Conservation (phyloP, 1,140 invertebrate species). For the Atta colombica region DNA sequence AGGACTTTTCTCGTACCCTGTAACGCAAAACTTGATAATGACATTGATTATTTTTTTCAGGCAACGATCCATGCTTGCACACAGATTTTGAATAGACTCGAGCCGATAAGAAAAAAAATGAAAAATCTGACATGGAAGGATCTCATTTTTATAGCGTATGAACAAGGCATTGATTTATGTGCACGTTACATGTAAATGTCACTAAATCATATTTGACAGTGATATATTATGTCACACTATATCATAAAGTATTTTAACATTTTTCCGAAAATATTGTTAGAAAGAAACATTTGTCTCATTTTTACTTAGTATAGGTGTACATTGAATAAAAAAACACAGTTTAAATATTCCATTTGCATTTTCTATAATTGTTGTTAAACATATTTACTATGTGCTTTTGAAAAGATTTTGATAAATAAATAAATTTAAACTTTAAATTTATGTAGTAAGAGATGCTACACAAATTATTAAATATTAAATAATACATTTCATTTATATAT, state of each 20-base stretch:
- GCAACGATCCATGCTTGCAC: conserved; percentile 91
- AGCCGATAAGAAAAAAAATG: conserved; percentile 88
- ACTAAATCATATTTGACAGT: neutral
- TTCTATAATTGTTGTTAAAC: neutral
- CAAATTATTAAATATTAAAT: neutral
- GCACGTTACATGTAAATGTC: conserved; percentile 88
- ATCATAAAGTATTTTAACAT: neutral
- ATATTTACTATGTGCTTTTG: neutral
- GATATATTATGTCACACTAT: neutral
- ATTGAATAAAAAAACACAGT: neutral
- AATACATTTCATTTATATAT: neutral
- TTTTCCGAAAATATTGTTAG: neutral
- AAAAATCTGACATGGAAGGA: conserved; percentile 89
- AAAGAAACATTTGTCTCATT: neutral
- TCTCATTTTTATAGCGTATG: conserved; percentile 88
- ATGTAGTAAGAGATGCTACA: too few relatives aligned
- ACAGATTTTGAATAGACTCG: conserved; percentile 88
- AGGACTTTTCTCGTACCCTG: too few relatives aligned
- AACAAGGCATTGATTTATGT: conserved; percentile 89
- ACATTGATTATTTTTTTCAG: conserved; percentile 78
- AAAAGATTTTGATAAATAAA: neutral
- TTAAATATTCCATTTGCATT: neutral
- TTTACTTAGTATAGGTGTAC: neutral
- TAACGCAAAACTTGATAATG: neutral
- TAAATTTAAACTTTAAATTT: neutral